Evolutionary conservation across 2,797 vertebrate species (phyloP).

Genomic region (Urosaurus nigricauda): DNA sequence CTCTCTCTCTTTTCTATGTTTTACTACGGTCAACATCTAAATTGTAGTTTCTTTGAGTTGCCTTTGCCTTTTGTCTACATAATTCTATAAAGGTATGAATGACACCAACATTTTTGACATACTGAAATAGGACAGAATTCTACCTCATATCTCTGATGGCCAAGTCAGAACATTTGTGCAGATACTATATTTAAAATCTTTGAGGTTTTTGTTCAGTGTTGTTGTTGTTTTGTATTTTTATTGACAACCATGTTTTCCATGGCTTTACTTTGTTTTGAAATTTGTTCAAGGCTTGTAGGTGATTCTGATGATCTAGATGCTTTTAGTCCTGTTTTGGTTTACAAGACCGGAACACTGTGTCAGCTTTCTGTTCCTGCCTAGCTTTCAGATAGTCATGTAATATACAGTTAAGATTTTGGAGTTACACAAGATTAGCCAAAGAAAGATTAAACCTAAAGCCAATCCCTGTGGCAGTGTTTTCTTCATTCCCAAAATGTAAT

Average conservation of each 20-base stretch:
- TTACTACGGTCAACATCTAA: neutral
- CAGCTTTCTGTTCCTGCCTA: neutral
- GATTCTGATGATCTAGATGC: neutral
- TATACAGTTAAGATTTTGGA: neutral
- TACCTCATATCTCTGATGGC: neutral
- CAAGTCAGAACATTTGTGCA: neutral
- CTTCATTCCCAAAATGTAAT: neutral
- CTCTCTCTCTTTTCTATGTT: neutral
- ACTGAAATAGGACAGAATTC: neutral
- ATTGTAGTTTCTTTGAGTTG: neutral
- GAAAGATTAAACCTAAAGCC: neutral
- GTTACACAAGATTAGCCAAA: constrained; percentile 7
- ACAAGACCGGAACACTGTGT: neutral
- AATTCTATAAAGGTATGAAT: neutral
- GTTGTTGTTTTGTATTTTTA: no score
- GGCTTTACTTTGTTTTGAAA: neutral
- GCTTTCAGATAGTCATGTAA: neutral
- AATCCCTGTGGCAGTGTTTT: neutral
- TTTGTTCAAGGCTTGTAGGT: neutral
- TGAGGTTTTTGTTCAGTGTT: neutral
- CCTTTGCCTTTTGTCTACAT: neutral
- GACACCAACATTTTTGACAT: neutral
- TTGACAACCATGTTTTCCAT: neutral
- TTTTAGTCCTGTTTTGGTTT: neutral
- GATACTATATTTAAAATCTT: neutral